Percentiles rank a stretch among this genome's conserved stretches.
These are phyloP conservation scores for Neuroterus valhalla DNA, from an alignment of 1,140 invertebrate genomes.

Conservation along the genomic window DNA sequence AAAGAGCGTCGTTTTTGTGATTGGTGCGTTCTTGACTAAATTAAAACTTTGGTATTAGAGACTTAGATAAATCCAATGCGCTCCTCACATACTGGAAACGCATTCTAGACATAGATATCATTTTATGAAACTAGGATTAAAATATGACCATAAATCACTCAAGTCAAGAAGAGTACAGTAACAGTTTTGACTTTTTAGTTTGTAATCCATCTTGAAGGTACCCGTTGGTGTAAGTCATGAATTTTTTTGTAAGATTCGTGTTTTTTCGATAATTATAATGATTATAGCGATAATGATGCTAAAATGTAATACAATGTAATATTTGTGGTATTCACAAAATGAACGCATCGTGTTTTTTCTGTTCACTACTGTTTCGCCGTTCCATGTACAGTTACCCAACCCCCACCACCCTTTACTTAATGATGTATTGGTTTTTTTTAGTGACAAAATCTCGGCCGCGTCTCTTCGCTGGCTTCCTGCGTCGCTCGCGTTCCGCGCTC, in stretches of 20 bases:
- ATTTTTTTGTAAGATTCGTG: constrained; percentile 61
- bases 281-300: constrained; percentile 37
- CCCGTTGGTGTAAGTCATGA: constrained; percentile 45
- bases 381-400: constrained; percentile 16
- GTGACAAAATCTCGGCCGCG: constrained; percentile 44
- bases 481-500: constrained; percentile 53
- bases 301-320: constrained; percentile 60
- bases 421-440: constrained; percentile 20
- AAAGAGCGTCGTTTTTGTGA: constrained; percentile 15
- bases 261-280: constrained; percentile 61
- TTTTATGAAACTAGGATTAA: constrained; percentile 66
- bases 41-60: constrained; percentile 16
- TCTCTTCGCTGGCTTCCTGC: constrained; percentile 58
- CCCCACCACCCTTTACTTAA: not conserved
- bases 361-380: not conserved
- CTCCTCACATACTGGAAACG: not conserved
- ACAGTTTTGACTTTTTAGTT: constrained; percentile 42
- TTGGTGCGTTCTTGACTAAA: constrained; percentile 28
- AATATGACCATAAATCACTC: constrained; percentile 49
- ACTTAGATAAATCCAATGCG: constrained; percentile 16
- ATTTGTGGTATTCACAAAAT: constrained; percentile 62
- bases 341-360: constrained; percentile 2
- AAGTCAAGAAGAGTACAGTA: not conserved
- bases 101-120: constrained; percentile 47
- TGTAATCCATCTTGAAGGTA: constrained; percentile 53